Percentiles rank a stretch among this genome's conserved stretches.
phyloP scores from a whole-genome alignment of 2,888 invertebrate genomes.

The Gnatocerus cornutus region DNA sequence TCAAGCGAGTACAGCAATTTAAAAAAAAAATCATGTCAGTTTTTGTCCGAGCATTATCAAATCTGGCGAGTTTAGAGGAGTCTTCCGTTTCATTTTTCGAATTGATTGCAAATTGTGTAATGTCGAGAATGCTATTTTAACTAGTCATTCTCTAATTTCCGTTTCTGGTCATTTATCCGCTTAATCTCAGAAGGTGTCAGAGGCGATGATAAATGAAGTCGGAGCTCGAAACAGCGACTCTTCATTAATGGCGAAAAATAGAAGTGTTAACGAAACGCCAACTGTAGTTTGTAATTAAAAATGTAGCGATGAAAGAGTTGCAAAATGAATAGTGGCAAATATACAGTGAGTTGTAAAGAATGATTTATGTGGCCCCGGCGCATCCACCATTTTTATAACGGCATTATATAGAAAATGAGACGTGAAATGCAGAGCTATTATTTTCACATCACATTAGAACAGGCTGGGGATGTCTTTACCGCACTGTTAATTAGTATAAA shows the following conservation, averaged over 20 bases:
- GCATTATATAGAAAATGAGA: too few relatives aligned
- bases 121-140: conserved; percentile 3
- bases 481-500: too few relatives aligned
- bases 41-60: too few relatives aligned
- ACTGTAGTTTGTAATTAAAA: too few relatives aligned
- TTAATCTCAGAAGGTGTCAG: conserved; percentile 1
- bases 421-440: too few relatives aligned
- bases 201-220: background rate
- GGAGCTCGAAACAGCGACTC: background rate
- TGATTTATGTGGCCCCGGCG: background rate
- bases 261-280: too few relatives aligned
- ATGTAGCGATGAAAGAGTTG: too few relatives aligned
- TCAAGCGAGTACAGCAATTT: conserved; percentile 9
- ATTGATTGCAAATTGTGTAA: background rate
- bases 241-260: conserved; percentile 1
- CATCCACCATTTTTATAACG: conserved; percentile 15
- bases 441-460: too few relatives aligned
- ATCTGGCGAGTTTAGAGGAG: too few relatives aligned
- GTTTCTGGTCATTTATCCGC: conserved; percentile 1
- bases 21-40: background rate
- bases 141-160: conserved; percentile 4
- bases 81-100: background rate
- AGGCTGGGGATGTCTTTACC: too few relatives aligned
- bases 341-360: too few relatives aligned
- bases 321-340: too few relatives aligned